Evolutionary conservation across 2,888 invertebrate genomes (phyloP).

Genomic region (Leucozona laternaria): DNA sequence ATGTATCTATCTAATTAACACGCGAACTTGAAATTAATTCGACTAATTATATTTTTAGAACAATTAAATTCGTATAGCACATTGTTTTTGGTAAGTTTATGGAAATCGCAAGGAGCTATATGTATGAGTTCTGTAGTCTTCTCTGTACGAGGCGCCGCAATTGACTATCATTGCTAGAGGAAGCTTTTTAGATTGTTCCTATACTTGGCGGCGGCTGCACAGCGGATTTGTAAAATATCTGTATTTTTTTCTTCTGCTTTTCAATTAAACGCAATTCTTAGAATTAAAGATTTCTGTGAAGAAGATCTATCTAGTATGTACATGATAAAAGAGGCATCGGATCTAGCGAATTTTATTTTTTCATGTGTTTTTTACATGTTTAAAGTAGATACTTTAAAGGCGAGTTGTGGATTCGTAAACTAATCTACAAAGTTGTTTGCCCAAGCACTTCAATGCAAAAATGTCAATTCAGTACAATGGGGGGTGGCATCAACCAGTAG

Average conservation of each 20-base stretch:
- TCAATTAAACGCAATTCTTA: conserved; percentile 45
- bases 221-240: conserved; percentile 31
- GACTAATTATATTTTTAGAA: conserved; percentile 35
- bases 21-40: conserved; percentile 9
- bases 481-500: too few relatives aligned
- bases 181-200: conserved; percentile 26
- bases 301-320: conserved; percentile 33
- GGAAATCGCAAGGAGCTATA: too few relatives aligned
- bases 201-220: neutral
- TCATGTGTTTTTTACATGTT: neutral
- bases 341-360: conserved; percentile 11
- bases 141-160: conserved; percentile 43
- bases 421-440: too few relatives aligned
- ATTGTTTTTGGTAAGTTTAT: conserved; percentile 19
- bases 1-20: too few relatives aligned
- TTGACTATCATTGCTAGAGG: conserved; percentile 44
- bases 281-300: conserved; percentile 42
- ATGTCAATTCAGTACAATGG: too few relatives aligned
- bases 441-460: too few relatives aligned
- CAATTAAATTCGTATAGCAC: conserved; percentile 6
- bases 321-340: conserved; percentile 33
- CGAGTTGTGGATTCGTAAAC: neutral
- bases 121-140: conserved; percentile 25
- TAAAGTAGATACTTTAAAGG: conserved; percentile 7
- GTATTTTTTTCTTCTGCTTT: neutral